Base-by-base conservation (phyloP, 2,797 vertebrate species). In the Muraenolepis orangiensis region DNA sequence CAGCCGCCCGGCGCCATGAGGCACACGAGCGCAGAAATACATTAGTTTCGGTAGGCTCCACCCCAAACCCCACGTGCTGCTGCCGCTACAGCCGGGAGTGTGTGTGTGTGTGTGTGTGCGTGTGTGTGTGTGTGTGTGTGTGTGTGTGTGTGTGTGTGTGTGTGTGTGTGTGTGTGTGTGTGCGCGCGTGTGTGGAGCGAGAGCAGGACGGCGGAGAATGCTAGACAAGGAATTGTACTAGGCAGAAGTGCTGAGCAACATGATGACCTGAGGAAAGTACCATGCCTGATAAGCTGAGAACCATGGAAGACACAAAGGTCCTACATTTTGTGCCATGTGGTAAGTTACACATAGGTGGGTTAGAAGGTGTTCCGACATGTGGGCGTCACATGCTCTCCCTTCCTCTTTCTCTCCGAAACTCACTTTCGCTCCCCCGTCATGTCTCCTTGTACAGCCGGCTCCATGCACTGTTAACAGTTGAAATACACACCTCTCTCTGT, bases 291-390 rank as follows among this genome's bases (percentile, higher is more conserved):
- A 79, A 70, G 18, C 72, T 75, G 79, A 64, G 87, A 80, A 91
- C 72, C 79, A 94, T 93, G 91, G 93, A 93, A 82, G 70, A 61
- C 75, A 87, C 83, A 86, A 87, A 87, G 76, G 83, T 90, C 82
- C 89, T 93, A 71, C 87, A 91, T 74, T 93, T 92, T 86, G 84
- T 91, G 81, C 85, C 90, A 82, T 86, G 82, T 81, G 93, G 92
- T 93, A 82, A 93, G 93, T 94, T 85, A 84, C 29, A 78, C 79
- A 78, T 73, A 78, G 79, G 69, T 74, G 57, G 57, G 23, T 0
- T 23, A 81, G 66, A 73, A 75, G 77, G 74, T 81, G 78, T 72
- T 86, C 51, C 79, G 80, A 82, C 81, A 81, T 76, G 69, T 81
- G 80, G 77, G 71, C 72, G 61, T 42, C 81, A 28, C 42, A 18